phyloP scores from a whole-genome alignment of 2,113 vertebrate genomes.

The Erythrocercus mccallii region DNA sequence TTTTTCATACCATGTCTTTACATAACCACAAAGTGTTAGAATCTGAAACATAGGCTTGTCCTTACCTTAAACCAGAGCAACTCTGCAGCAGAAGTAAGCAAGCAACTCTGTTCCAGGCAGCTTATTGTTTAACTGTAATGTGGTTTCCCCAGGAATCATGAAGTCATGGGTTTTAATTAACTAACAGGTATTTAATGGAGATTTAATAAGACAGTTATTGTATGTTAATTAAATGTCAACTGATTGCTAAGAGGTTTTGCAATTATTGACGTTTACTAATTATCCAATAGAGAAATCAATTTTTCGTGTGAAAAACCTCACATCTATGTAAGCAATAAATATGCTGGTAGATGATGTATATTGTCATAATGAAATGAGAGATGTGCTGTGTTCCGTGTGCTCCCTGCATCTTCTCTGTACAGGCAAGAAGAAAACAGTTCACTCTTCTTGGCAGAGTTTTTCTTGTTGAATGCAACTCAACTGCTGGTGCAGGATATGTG shows the following conservation, averaged over 20 bases:
- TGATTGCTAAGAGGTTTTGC: conserved; percentile 78
- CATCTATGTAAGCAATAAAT: conserved; percentile 74
- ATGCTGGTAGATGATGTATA: conserved; percentile 54
- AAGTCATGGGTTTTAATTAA: conserved; percentile 75
- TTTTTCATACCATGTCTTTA: background rate
- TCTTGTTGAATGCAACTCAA: background rate
- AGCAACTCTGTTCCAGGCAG: background rate
- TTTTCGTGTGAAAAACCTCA: conserved; percentile 70
- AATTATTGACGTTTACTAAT: conserved; percentile 83
- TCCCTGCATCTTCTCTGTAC: background rate
- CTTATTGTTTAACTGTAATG: conserved; percentile 19
- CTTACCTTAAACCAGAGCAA: background rate
- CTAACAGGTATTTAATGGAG: conserved; percentile 78
- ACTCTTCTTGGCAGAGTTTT: background rate
- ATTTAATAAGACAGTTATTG: conserved; percentile 84
- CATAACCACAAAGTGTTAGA: background rate
- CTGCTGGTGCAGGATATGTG: background rate
- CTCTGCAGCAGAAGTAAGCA: background rate
- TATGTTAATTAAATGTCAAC: conserved; percentile 82
- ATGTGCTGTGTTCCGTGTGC: background rate
- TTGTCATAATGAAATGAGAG: conserved; percentile 58
- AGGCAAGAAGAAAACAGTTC: background rate
- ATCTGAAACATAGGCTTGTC: background rate
- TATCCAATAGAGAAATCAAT: conserved; percentile 82
- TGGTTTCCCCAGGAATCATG: conserved; percentile 52